These are phyloP conservation scores for Gouania willdenowi DNA, from an alignment of 2,797 vertebrate genomes.

Conservation along the genomic window DNA sequence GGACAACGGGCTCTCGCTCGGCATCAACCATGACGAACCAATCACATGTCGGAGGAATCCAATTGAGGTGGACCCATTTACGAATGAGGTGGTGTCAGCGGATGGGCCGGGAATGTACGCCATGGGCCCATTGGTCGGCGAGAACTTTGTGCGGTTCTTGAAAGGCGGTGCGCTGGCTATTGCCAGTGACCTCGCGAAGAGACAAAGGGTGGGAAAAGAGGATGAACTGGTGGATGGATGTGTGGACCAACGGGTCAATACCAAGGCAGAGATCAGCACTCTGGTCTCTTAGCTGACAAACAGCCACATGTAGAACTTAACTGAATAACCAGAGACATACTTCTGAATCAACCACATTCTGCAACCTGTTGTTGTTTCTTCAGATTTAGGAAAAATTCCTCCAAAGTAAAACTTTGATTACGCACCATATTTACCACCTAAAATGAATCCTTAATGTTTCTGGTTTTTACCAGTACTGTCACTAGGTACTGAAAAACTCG, in stretches of 20 bases:
- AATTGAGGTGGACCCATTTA: constrained; percentile 73
- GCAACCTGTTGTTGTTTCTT: too few relatives aligned
- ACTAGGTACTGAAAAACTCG: too few relatives aligned
- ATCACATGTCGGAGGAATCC: constrained; percentile 78
- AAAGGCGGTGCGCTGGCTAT: constrained; percentile 79
- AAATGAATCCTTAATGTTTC: too few relatives aligned
- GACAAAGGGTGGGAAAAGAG: not conserved
- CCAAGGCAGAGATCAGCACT: not conserved
- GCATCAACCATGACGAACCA: constrained; percentile 42
- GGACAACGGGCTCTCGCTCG: constrained; percentile 52
- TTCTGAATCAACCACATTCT: too few relatives aligned
- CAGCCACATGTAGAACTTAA: too few relatives aligned
- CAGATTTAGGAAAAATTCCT: too few relatives aligned
- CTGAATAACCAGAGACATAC: too few relatives aligned
- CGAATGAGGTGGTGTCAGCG: constrained; percentile 54
- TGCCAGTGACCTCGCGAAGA: constrained; percentile 61
- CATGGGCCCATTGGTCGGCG: constrained; percentile 79
- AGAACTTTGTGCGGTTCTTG: constrained; percentile 83
- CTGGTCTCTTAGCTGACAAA: constrained; percentile 26
- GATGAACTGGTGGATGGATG: constrained; percentile 9
- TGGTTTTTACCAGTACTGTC: too few relatives aligned
- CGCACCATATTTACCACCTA: too few relatives aligned
- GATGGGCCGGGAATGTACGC: constrained; percentile 71
- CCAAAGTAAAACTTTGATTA: too few relatives aligned
- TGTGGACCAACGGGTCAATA: constrained; percentile 10